Evolutionary conservation across 2,888 invertebrate genomes (phyloP).

Genomic region (Cheilosia vernalis): DNA sequence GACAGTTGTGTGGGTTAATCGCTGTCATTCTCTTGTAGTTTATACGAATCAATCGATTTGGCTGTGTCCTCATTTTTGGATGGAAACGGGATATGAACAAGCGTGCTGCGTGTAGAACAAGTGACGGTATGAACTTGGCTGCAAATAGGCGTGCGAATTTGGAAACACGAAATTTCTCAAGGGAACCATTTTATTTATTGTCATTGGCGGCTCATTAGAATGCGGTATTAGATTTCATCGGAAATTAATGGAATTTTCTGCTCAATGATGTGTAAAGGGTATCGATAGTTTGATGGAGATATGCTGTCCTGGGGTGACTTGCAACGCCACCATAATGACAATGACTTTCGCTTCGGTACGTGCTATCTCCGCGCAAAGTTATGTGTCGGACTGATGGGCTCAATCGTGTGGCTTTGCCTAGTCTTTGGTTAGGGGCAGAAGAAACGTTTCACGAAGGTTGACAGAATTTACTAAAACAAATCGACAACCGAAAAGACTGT

Average conservation of each 20-base stretch:
- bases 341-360: too few relatives aligned
- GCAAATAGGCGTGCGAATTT: conserved; percentile 22
- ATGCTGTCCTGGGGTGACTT: neutral
- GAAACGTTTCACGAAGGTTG: too few relatives aligned
- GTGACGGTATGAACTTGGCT: too few relatives aligned
- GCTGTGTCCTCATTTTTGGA: conserved; percentile 5
- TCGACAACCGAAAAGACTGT: too few relatives aligned
- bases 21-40: conserved; percentile 28
- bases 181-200: conserved; percentile 35
- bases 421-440: too few relatives aligned
- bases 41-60: conserved; percentile 37
- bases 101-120: conserved; percentile 32
- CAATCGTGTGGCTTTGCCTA: too few relatives aligned
- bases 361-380: too few relatives aligned
- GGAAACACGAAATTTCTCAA: conserved; percentile 17
- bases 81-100: neutral
- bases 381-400: too few relatives aligned
- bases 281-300: conserved; percentile 12
- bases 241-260: conserved; percentile 46
- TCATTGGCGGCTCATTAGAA: conserved; percentile 49
- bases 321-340: too few relatives aligned
- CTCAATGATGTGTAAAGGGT: conserved; percentile 48
- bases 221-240: conserved; percentile 29
- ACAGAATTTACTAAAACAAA: too few relatives aligned
- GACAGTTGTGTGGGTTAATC: conserved; percentile 19